phyloP scores from a whole-genome alignment of 2,797 vertebrate genomes.

The Labeo calbasu region DNA sequence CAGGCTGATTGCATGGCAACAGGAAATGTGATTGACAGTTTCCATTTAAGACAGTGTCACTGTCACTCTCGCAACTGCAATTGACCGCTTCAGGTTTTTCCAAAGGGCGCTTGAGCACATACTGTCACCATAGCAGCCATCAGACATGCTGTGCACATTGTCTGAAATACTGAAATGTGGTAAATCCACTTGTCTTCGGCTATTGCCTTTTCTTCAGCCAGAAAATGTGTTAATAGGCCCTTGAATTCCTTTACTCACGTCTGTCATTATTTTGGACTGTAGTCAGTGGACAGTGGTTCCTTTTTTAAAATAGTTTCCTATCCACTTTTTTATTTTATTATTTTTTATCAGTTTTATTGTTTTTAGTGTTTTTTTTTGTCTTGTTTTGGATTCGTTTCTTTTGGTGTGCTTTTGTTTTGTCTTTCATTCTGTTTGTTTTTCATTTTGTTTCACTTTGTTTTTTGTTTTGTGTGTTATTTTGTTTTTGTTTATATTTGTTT shows the following conservation, averaged over 20 bases:
- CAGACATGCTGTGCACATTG: slow-evolving; percentile 15
- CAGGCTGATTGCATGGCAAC: slow-evolving; percentile 33
- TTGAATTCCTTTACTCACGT: not conserved
- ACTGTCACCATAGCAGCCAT: slow-evolving; percentile 44
- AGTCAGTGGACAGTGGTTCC: not conserved
- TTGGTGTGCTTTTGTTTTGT: not conserved
- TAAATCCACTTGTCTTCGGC: slow-evolving; percentile 9
- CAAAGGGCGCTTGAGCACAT: slow-evolving; percentile 13
- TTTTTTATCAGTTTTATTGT: not conserved
- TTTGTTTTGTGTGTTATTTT: too few species aligned
- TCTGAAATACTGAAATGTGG: slow-evolving; percentile 21
- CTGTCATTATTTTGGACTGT: not conserved
- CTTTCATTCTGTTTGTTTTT: too few species aligned
- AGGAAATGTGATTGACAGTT: slow-evolving; percentile 36
- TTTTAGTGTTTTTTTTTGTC: not conserved
- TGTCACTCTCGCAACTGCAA: slow-evolving; percentile 22
- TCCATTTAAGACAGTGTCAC: slow-evolving; percentile 26
- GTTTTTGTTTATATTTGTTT: too few species aligned
- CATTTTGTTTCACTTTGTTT: too few species aligned
- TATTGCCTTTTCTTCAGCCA: slow-evolving; percentile 7
- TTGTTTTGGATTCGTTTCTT: not conserved
- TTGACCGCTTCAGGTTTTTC: slow-evolving; percentile 31
- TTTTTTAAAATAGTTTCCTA: too few species aligned
- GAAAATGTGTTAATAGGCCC: slow-evolving; percentile 1
- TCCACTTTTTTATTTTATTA: not conserved